Evolutionary conservation across 2,888 invertebrate genomes (phyloP).

Genomic region (Molorchus minor): DNA sequence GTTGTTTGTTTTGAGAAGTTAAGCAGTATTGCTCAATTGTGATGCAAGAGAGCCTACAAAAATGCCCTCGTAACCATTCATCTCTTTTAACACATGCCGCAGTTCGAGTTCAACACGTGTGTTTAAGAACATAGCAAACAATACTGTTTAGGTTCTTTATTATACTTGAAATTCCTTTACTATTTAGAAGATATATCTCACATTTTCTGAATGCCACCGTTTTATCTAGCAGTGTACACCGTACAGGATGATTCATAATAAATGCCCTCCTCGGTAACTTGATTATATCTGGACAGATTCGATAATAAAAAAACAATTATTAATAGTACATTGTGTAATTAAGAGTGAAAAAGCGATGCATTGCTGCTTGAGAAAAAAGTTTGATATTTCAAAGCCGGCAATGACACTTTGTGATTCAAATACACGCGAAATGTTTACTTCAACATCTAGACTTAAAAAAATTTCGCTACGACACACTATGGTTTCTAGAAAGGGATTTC

Average conservation of each 20-base stretch:
- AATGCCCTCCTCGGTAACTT: not conserved
- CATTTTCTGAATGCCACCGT: not conserved
- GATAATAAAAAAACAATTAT: not conserved
- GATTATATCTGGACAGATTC: not conserved
- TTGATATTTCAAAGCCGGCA: too few species aligned
- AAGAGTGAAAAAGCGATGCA: too few species aligned
- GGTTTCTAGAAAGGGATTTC: too few species aligned
- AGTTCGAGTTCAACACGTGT: constrained; percentile 4
- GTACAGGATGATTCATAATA: not conserved
- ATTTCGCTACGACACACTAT: too few species aligned
- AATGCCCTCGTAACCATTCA: not conserved
- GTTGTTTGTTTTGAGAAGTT: not conserved
- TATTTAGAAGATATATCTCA: not conserved
- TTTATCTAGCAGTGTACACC: not conserved
- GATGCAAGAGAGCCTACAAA: not conserved
- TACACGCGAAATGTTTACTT: too few species aligned
- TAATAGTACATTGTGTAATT: too few species aligned
- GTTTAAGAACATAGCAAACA: constrained; percentile 10
- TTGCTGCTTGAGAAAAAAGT: too few species aligned
- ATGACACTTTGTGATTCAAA: too few species aligned
- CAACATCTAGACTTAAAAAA: too few species aligned
- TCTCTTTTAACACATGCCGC: not conserved
- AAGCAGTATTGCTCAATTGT: not conserved
- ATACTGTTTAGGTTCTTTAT: constrained; percentile 2
- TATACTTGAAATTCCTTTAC: constrained; percentile 5